Evolutionary conservation across 2,888 invertebrate genomes (phyloP).

Genomic region (Portevinia maculata): DNA sequence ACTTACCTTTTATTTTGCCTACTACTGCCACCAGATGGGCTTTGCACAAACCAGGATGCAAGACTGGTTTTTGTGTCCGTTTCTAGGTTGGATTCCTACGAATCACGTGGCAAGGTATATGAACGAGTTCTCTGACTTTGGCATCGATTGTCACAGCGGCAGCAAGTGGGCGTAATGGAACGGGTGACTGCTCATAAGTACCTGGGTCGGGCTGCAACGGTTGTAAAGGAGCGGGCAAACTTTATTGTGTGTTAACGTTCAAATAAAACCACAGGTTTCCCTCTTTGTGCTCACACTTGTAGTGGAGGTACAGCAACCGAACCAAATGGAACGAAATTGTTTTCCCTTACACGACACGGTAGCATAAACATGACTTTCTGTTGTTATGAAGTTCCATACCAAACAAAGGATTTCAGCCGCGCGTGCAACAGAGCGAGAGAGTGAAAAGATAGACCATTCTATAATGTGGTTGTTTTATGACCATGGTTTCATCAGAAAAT

Average conservation of each 20-base stretch:
- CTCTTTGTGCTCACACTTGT: conserved; percentile 20
- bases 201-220: conserved; percentile 4
- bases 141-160: conserved; percentile 46
- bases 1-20: neutral
- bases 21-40: neutral
- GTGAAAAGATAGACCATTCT: conserved; percentile 9
- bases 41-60: neutral
- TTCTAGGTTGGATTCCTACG: conserved; percentile 4
- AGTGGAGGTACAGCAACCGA: conserved; percentile 19
- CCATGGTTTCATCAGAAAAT: conserved; percentile 54
- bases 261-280: conserved; percentile 55
- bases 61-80: neutral
- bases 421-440: neutral
- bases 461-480: conserved; percentile 51
- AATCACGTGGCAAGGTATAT: conserved; percentile 4
- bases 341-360: conserved; percentile 49
- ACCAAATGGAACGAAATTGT: conserved; percentile 55
- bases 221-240: conserved; percentile 32
- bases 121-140: conserved; percentile 9
- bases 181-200: neutral
- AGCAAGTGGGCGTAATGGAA: conserved; percentile 7
- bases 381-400: conserved; percentile 35
- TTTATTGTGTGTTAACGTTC: conserved; percentile 65
- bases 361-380: conserved; percentile 53
- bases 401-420: conserved; percentile 13